Evolutionary conservation across 1,140 invertebrate genomes (phyloP), one percentile per base, ranked within the genome.

Genomic region (Leptopilina clavipes): DNA sequence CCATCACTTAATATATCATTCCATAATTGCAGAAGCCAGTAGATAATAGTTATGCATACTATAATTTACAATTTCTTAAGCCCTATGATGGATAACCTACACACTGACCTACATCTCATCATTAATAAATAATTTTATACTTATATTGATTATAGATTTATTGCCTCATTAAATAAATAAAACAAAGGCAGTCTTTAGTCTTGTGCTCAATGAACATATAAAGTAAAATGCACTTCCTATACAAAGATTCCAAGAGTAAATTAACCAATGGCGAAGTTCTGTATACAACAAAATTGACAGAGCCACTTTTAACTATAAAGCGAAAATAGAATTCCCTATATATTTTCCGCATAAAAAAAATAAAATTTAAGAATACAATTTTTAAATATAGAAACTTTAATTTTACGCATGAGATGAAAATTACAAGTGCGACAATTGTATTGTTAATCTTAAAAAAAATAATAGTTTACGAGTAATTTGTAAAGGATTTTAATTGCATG

Each of bases 61-160:
- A n/a, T 65, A 65, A 65, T 25, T 31, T 31, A 22, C 0, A 12
- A 65, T 65, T 65, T 31, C 18, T 31, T 5, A 14, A 65, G 14
- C 25, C 11, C 12, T 31, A 31, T 65, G 11, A 65, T 1, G 10
- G 14, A 14, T 65, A 37, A 31, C 22, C 22, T 31, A 22, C 59
- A 65, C 59, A 65, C 14, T 22, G 25, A 65, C 59, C 25, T n/a
- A 65, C 19, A 37, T 65, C 5, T 2, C 12, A 14, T n/a, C 25
- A 31, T n/a, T 65, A 31, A 65, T 25, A 65, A 5, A 31, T 65
- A 25, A 65, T 65, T 25, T 65, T 65, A 31, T 31, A 31, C 25
- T n/a, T 65, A n/a, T n/a, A 65, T 65, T 65, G 59, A 65, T 65
- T n/a, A 65, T 31, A 52, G n/a, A 52, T 52, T 52, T 52, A 52